Conservation (phyloP, 2,113 vertebrate species). For the Sciurus niger region DNA sequence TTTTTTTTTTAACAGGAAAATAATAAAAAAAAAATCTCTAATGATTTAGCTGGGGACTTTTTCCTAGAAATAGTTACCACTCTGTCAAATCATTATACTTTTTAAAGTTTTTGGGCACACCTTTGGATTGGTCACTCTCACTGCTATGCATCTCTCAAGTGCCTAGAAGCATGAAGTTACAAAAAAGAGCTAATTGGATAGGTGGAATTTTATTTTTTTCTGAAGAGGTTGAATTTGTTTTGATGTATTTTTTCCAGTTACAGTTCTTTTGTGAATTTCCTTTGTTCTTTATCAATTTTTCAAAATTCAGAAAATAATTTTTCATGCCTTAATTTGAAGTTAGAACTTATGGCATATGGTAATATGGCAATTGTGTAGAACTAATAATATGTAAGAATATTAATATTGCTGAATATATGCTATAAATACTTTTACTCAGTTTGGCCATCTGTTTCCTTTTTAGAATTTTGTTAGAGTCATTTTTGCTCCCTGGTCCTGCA, state of each 20-base stretch:
- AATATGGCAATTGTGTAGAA: background rate
- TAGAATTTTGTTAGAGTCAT: background rate
- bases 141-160: fast-evolving
- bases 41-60: background rate
- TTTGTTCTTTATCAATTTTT: background rate
- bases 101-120: background rate
- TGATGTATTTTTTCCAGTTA: background rate
- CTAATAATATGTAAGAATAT: background rate
- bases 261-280: background rate
- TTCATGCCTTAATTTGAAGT: background rate
- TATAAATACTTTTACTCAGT: background rate
- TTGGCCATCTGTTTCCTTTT: background rate
- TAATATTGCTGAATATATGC: background rate
- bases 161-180: background rate
- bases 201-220: background rate
- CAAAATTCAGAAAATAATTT: background rate
- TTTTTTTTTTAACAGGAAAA: too few relatives aligned
- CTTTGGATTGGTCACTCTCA: too few relatives aligned
- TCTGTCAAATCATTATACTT: background rate
- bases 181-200: background rate
- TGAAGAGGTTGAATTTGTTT: background rate
- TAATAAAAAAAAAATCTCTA: background rate
- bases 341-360: background rate
- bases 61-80: background rate
- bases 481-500: background rate